Evolutionary conservation across 2,113 vertebrate species (phyloP), one percentile per base, ranked within the genome.

Genomic region (Dermatemys mawii): DNA sequence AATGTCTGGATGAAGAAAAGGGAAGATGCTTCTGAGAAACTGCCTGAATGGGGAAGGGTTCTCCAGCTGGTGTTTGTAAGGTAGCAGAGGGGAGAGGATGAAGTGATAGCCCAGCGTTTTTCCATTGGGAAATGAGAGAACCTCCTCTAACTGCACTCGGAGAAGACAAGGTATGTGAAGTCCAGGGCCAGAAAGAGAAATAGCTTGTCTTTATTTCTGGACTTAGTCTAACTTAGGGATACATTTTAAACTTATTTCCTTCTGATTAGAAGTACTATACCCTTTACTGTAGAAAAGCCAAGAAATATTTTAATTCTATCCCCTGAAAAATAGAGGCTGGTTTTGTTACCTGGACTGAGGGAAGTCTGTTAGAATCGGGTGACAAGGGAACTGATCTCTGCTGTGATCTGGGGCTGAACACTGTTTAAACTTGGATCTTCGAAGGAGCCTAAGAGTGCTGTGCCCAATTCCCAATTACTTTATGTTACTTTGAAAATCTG

Each of bases 231-330:
- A 93, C 4, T 24, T 4, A 76, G 2, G 48, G 79, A 16, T 80
- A 82, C 27, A 78, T 1, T 94, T 93, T 85, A 94, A 84, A 91
- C 50, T 10, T 88, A 44, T 93, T 96, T 92, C 35, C 4, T 11
- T 91, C 91, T 91, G 38, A 91, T 90, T 83, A n/a, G 41, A 91
- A 63, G 81, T 92, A 82, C 78, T 95, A 87, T 93, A 90, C 54
- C 55, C 35, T 76, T 54, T 91, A 41, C 87, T 91, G 41, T 49
- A 85, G 86, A 73, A 96, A 97, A 87, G 51, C 60, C 87, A 90
- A 46, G 26, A 85, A 90, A 94, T 92, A 60, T 63, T 94, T 89
- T 95, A 92, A 90, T 96, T 88, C 70, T 63, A 32, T 76, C 93
- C 87, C 86, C 13, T 67, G 88, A 92, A 94, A 76, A 84, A 93